A percentile compares a stretch with the other conserved stretches of the same genome.
Conservation (phyloP, 1,140 invertebrate genomes). For the Ooceraea biroi region DNA sequence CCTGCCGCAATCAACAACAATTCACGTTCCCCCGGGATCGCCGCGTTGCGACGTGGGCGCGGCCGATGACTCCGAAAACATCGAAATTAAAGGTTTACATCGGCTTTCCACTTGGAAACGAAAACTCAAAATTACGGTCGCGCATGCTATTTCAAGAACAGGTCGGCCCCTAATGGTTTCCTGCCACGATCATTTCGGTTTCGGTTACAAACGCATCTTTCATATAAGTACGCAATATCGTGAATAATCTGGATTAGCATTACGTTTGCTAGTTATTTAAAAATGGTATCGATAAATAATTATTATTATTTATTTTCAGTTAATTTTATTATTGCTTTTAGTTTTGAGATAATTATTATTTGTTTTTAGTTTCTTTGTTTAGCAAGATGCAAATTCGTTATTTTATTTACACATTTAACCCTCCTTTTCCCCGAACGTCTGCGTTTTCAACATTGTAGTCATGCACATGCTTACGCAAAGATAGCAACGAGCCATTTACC, state of each 20-base stretch:
- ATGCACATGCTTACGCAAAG: constrained; percentile 43
- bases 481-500: constrained; percentile 68
- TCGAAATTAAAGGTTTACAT: constrained; percentile 47
- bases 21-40: constrained; percentile 23
- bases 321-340: too few species aligned
- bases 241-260: constrained; percentile 1
- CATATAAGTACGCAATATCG: neutral
- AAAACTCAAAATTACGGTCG: constrained; percentile 46
- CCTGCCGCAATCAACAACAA: constrained; percentile 36
- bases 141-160: constrained; percentile 3
- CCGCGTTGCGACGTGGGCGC: constrained; percentile 49
- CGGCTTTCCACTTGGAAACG: constrained; percentile 4
- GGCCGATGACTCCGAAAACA: constrained; percentile 61
- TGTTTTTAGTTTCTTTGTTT: neutral
- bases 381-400: neutral
- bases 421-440: neutral
- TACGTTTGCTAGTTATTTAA: neutral
- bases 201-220: neutral
- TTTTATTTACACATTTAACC: neutral
- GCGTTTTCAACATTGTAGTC: constrained; percentile 14
- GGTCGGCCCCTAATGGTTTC: neutral
- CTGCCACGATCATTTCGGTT: neutral
- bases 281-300: neutral
- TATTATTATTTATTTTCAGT: too few species aligned
- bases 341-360: neutral